These are phyloP conservation scores for Chalcis sispes DNA, from an alignment of 2,888 invertebrate genomes.

Conservation along the genomic window DNA sequence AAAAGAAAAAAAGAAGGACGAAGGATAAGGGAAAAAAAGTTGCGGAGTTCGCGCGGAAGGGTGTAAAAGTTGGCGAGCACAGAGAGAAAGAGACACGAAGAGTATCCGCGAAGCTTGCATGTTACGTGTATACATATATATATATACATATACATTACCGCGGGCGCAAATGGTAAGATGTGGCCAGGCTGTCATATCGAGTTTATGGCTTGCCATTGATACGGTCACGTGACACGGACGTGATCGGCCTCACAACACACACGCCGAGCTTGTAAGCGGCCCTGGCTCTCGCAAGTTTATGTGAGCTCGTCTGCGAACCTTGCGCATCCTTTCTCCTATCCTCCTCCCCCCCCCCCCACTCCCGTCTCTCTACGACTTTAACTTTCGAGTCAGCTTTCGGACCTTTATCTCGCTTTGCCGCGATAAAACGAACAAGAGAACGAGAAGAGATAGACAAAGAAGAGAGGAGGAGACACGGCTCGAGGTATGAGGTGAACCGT, in stretches of 20 bases:
- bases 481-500: no score
- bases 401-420: slow-evolving; percentile 60
- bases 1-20: no score
- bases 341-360: no score
- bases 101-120: slow-evolving; percentile 48
- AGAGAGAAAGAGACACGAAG: slow-evolving; percentile 28
- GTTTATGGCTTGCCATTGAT: slow-evolving; percentile 63
- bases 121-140: no score
- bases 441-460: neutral
- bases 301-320: neutral
- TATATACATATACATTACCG: no score
- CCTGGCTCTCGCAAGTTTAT: neutral
- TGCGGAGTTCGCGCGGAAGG: slow-evolving; percentile 4
- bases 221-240: slow-evolving; percentile 61
- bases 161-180: slow-evolving; percentile 55
- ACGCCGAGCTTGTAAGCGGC: slow-evolving; percentile 24
- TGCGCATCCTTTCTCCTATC: no score
- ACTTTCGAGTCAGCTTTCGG: slow-evolving; percentile 65
- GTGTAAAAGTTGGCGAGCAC: slow-evolving; percentile 35
- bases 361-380: slow-evolving; percentile 58
- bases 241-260: slow-evolving; percentile 60
- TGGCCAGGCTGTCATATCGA: slow-evolving; percentile 56
- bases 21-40: slow-evolving; percentile 31
- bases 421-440: slow-evolving; percentile 15
- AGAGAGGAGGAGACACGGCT: neutral